phyloP scores from a whole-genome alignment of 2,113 vertebrate species.

The Takifugu bimaculatus region DNA sequence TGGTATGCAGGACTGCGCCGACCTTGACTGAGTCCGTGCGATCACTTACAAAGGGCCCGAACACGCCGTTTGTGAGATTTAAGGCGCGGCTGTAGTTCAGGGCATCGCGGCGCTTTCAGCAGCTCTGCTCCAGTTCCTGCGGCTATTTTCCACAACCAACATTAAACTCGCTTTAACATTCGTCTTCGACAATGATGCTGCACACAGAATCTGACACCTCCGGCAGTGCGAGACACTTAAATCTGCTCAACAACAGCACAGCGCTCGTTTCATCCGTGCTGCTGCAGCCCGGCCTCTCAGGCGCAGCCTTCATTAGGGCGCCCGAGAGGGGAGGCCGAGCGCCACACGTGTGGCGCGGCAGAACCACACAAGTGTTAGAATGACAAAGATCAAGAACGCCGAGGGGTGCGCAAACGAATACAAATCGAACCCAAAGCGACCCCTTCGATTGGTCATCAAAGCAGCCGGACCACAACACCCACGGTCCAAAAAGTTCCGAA shows the following conservation, averaged over 20 bases:
- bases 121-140: not conserved
- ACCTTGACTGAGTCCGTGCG: no score
- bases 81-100: not conserved
- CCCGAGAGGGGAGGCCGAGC: not conserved
- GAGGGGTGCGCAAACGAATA: slow-evolving; percentile 21
- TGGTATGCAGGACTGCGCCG: no score
- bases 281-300: slow-evolving; percentile 26
- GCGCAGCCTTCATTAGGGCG: no score
- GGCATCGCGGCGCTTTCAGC: not conserved
- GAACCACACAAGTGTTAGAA: no score
- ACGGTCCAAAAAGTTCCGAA: slow-evolving; percentile 61
- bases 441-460: slow-evolving; percentile 39
- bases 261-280: slow-evolving; percentile 1
- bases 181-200: slow-evolving; percentile 47
- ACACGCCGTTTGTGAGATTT: not conserved
- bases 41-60: no score
- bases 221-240: slow-evolving; percentile 55
- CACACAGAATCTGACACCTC: slow-evolving; percentile 49
- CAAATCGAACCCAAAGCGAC: slow-evolving; percentile 47
- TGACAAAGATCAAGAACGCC: not conserved
- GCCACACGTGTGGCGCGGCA: not conserved
- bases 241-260: slow-evolving; percentile 49
- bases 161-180: slow-evolving; percentile 59
- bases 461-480: not conserved
- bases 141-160: slow-evolving; percentile 31